phyloP scores from a whole-genome alignment of 1,140 invertebrate genomes.

The Pseudomyrmex gracilis region DNA sequence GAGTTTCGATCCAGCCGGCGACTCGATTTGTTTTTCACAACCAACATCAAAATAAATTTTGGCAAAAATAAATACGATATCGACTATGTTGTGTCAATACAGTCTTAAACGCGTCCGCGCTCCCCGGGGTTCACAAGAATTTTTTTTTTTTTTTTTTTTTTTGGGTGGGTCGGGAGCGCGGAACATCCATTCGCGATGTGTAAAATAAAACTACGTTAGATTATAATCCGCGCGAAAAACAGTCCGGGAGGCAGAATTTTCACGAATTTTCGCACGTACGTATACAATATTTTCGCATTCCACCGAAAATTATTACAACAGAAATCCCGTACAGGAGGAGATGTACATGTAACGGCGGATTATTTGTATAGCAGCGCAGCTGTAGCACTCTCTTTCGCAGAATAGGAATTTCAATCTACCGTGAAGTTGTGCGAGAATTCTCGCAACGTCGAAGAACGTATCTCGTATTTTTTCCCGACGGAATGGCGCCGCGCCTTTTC shows the following conservation, averaged over 20 bases:
- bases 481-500: neutral
- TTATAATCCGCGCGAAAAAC: neutral
- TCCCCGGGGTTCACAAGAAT: too few relatives aligned
- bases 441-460: conserved; percentile 15
- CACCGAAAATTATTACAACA: conserved; percentile 15
- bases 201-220: neutral
- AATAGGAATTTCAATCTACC: conserved; percentile 42
- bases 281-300: conserved; percentile 4
- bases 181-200: too few relatives aligned
- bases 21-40: too few relatives aligned
- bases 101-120: too few relatives aligned
- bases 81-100: too few relatives aligned
- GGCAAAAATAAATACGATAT: too few relatives aligned
- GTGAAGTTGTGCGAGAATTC: conserved; percentile 22
- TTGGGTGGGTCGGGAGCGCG: too few relatives aligned
- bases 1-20: neutral
- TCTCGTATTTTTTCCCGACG: neutral
- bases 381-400: neutral
- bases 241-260: conserved; percentile 5
- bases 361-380: conserved; percentile 15
- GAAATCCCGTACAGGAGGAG: neutral
- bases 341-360: too few relatives aligned
- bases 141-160: too few relatives aligned
- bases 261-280: neutral
- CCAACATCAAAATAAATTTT: too few relatives aligned